Conservation (phyloP, 2,113 vertebrate genomes). For the Procavia capensis region DNA sequence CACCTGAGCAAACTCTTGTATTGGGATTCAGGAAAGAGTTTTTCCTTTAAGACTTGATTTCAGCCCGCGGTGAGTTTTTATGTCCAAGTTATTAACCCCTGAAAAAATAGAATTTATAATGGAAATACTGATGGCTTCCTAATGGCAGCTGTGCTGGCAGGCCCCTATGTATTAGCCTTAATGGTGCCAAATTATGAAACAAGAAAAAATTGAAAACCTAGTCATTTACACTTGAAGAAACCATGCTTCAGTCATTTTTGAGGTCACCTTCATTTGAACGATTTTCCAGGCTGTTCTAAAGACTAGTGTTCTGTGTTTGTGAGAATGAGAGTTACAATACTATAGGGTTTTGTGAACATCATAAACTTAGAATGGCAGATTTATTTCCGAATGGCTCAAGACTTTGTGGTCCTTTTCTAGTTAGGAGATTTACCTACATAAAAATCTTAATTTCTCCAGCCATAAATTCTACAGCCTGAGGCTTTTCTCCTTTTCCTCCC, state of each 20-base stretch:
- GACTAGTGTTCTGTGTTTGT: conserved; percentile 55
- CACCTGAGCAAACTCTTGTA: conserved; percentile 13
- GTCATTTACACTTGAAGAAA: conserved; percentile 67
- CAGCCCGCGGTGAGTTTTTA: conserved; percentile 74
- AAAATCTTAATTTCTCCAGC: conserved; percentile 66
- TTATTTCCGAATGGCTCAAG: conserved; percentile 61
- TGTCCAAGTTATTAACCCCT: conserved; percentile 66
- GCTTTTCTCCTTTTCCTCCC: conserved; percentile 62
- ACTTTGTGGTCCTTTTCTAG: conserved; percentile 67
- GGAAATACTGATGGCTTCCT: conserved; percentile 69
- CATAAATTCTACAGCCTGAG: conserved; percentile 43
- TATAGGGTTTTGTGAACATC: conserved; percentile 68
- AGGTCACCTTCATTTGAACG: conserved; percentile 54
- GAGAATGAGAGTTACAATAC: background rate
- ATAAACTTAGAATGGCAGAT: conserved; percentile 46
- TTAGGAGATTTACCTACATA: conserved; percentile 74
- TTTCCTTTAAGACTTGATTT: conserved; percentile 71
- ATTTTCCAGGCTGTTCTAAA: conserved; percentile 75
- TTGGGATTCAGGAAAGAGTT: conserved; percentile 54
- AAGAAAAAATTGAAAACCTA: conserved; percentile 70
- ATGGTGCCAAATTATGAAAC: conserved; percentile 66
- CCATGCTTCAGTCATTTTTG: conserved; percentile 65
- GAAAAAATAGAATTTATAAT: conserved; percentile 72
- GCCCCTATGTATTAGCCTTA: conserved; percentile 65
- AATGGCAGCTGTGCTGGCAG: conserved; percentile 60